phyloP scores from a whole-genome alignment of 2,797 vertebrate species.

The Galagoides demidoff region DNA sequence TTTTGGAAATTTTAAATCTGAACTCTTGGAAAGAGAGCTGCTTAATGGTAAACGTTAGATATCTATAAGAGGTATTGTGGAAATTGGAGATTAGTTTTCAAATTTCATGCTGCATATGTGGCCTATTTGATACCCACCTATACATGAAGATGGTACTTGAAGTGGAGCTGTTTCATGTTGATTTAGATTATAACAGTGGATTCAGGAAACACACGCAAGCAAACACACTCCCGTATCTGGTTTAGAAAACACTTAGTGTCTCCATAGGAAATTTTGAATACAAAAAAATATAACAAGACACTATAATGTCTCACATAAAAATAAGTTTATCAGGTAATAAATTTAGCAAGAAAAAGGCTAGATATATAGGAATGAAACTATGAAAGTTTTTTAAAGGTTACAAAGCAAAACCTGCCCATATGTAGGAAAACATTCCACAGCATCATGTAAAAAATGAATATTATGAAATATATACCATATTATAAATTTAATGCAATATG shows the following conservation, averaged over 20 bases:
- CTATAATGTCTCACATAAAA: background rate
- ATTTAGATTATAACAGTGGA: background rate
- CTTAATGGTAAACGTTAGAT: background rate
- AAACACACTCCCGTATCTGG: no score
- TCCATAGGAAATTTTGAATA: background rate
- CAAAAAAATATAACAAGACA: background rate
- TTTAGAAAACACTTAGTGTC: background rate
- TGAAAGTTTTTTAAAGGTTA: background rate
- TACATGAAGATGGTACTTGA: background rate
- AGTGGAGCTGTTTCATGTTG: background rate
- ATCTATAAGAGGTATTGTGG: background rate
- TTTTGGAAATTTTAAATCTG: background rate
- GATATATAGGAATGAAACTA: background rate
- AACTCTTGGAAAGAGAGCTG: background rate
- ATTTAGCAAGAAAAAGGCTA: background rate
- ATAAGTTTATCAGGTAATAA: background rate
- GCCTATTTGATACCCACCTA: background rate
- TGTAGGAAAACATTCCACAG: background rate
- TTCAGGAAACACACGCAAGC: background rate
- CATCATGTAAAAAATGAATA: background rate
- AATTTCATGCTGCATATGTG: background rate
- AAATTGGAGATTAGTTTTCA: background rate
- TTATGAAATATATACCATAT: background rate
- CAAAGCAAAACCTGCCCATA: background rate
- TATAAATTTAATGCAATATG: background rate